Conservation (phyloP, 2,888 invertebrate genomes). For the Phragmatobia fuliginosa region DNA sequence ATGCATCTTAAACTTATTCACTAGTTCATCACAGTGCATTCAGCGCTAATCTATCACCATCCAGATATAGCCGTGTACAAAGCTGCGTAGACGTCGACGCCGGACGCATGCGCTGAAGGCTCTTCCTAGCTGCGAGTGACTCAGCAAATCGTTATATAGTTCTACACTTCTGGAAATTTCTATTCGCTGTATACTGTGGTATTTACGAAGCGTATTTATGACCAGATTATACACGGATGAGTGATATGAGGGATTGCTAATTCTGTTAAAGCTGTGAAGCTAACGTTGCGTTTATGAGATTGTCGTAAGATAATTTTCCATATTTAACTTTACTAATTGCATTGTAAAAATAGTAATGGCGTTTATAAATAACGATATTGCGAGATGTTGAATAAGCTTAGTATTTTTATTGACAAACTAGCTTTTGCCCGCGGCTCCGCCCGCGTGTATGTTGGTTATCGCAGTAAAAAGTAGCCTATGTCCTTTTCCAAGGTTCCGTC, state of each 20-base stretch:
- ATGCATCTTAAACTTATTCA: conserved; percentile 28
- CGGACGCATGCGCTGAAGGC: conserved; percentile 57
- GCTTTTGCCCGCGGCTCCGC: no score
- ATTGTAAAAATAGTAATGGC: background rate
- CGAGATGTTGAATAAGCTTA: background rate
- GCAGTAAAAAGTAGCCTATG: no score
- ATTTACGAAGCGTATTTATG: conserved; percentile 2
- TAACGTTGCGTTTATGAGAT: background rate
- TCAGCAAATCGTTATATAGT: conserved; percentile 35
- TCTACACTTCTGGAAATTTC: conserved; percentile 41
- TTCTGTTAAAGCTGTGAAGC: background rate
- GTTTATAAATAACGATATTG: background rate
- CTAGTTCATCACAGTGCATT: conserved; percentile 33
- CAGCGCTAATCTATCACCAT: conserved; percentile 34
- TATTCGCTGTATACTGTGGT: conserved; percentile 14
- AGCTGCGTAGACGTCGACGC: conserved; percentile 46
- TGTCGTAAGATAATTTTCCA: background rate
- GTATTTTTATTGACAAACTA: no score
- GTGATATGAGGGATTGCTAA: background rate
- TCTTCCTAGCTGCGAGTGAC: conserved; percentile 51
- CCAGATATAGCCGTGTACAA: conserved; percentile 53
- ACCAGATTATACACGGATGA: conserved; percentile 6
- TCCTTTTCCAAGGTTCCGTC: no score
- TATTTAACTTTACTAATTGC: background rate
- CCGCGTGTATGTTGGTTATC: no score